phyloP scores from a whole-genome alignment of 1,140 invertebrate genomes.

The Cylas formicarius region DNA sequence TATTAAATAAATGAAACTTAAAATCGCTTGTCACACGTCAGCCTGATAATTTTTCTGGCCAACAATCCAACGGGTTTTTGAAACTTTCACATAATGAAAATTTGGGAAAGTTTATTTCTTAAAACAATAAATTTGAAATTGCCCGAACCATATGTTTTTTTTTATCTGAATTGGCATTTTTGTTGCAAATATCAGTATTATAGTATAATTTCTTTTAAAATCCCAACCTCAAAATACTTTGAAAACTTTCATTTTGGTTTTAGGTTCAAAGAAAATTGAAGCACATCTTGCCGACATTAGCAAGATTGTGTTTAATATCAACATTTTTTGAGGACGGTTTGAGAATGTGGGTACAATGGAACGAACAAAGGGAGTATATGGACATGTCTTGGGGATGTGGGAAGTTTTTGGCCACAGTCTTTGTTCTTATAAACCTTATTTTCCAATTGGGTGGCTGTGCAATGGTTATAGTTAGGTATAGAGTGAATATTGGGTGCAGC shows the following conservation, averaged over 20 bases:
- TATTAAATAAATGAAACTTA: conserved; percentile 12
- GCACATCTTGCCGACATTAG: conserved; percentile 89
- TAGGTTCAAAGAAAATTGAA: conserved; percentile 90
- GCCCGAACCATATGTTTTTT: too few relatives aligned
- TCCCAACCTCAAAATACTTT: conserved; percentile 6
- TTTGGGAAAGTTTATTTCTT: conserved; percentile 2
- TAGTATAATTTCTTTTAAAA: conserved; percentile 12
- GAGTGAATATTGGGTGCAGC: conserved; percentile 91
- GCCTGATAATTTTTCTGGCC: conserved; percentile 12
- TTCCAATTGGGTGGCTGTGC: conserved; percentile 93
- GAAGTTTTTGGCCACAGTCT: conserved; percentile 82
- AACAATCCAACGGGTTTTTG: conserved; percentile 14
- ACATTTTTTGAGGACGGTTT: conserved; percentile 99
- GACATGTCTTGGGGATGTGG: conserved; percentile 97
- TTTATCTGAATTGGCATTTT: conserved; percentile 6
- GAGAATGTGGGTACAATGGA: conserved; percentile 99
- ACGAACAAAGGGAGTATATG: conserved; percentile 97
- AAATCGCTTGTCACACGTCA: conserved; percentile 21
- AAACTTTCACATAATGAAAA: neutral
- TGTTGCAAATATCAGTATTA: conserved; percentile 10
- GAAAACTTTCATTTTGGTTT: conserved; percentile 27
- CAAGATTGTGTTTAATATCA: conserved; percentile 94
- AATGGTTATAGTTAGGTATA: conserved; percentile 89
- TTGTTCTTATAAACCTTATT: conserved; percentile 88
- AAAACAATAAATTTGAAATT: neutral